Evolutionary conservation across 2,888 invertebrate genomes (phyloP).

Genomic region (Atrina japonica): DNA sequence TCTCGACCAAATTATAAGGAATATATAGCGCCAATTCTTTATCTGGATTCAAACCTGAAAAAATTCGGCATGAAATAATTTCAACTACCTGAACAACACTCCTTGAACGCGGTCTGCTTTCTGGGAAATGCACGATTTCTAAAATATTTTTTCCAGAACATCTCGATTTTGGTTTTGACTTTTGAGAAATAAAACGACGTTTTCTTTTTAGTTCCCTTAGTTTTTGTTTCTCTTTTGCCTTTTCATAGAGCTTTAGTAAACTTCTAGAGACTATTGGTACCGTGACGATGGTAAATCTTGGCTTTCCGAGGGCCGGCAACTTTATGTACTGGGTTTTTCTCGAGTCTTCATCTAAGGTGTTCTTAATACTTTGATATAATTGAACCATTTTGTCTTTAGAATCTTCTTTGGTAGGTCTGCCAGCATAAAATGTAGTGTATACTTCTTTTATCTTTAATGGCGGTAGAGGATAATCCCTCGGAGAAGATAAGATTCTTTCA

Average conservation of each 20-base stretch:
- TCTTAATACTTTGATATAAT: too few relatives aligned
- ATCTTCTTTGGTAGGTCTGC: not conserved
- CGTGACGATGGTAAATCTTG: not conserved
- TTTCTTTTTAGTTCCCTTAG: slow-evolving; percentile 8
- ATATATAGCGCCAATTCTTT: too few relatives aligned
- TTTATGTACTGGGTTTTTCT: slow-evolving; percentile 4
- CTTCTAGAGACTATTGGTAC: not conserved
- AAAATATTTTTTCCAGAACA: too few relatives aligned
- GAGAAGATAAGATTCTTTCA: slow-evolving; percentile 29
- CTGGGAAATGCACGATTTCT: too few relatives aligned
- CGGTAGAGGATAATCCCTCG: slow-evolving; percentile 23
- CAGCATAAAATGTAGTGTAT: not conserved
- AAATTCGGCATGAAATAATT: too few relatives aligned
- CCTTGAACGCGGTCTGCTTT: too few relatives aligned
- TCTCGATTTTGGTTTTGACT: not conserved
- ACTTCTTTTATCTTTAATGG: slow-evolving; percentile 26
- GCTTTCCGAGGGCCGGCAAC: not conserved
- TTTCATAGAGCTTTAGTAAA: slow-evolving; percentile 15
- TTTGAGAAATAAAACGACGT: slow-evolving; percentile 14
- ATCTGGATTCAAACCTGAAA: too few relatives aligned
- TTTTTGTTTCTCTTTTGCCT: slow-evolving; percentile 16
- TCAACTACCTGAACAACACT: too few relatives aligned
- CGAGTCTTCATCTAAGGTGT: too few relatives aligned
- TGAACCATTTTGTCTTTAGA: not conserved
- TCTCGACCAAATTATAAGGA: too few relatives aligned